Conservation (phyloP, 2,888 invertebrate genomes). For the Hyppa rectilinea region DNA sequence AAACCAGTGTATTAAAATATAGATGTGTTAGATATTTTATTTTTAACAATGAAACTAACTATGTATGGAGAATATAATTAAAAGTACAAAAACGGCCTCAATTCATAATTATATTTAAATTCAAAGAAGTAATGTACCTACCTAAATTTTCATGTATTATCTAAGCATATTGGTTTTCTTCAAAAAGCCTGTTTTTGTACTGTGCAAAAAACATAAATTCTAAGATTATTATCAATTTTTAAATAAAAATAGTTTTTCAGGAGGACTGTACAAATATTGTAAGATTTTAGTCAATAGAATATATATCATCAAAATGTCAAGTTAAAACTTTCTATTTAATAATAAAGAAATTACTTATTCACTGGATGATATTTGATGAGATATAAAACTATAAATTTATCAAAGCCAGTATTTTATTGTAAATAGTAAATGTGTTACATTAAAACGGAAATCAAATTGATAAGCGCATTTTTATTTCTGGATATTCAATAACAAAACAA, state of each 20-base stretch:
- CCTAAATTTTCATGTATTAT: slow-evolving; percentile 29
- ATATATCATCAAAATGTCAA: slow-evolving; percentile 65
- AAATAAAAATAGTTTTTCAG: slow-evolving; percentile 66
- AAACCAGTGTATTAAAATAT: slow-evolving; percentile 64
- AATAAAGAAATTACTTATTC: slow-evolving; percentile 60
- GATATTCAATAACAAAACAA: slow-evolving; percentile 62
- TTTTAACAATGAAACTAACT: slow-evolving; percentile 50
- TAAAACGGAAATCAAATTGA: slow-evolving; percentile 84
- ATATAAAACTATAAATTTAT: slow-evolving; percentile 80
- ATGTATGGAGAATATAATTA: slow-evolving; percentile 26
- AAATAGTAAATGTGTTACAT: slow-evolving; percentile 88
- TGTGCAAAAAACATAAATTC: slow-evolving; percentile 59
- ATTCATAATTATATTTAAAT: slow-evolving; percentile 28
- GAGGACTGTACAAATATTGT: slow-evolving; percentile 79
- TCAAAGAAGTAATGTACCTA: slow-evolving; percentile 34
- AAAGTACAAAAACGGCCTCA: slow-evolving; percentile 66
- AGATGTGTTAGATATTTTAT: slow-evolving; percentile 43
- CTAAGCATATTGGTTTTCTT: slow-evolving; percentile 21
- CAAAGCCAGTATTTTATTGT: slow-evolving; percentile 90
- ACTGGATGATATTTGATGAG: slow-evolving; percentile 70
- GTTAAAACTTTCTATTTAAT: slow-evolving; percentile 49
- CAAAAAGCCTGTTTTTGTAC: slow-evolving; percentile 67
- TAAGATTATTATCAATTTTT: slow-evolving; percentile 64
- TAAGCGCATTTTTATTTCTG: slow-evolving; percentile 74
- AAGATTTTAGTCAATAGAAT: slow-evolving; percentile 75